These are phyloP conservation scores for Pipistrellus pipistrellus DNA, from an alignment of 2,797 vertebrate species.

Conservation along the genomic window DNA sequence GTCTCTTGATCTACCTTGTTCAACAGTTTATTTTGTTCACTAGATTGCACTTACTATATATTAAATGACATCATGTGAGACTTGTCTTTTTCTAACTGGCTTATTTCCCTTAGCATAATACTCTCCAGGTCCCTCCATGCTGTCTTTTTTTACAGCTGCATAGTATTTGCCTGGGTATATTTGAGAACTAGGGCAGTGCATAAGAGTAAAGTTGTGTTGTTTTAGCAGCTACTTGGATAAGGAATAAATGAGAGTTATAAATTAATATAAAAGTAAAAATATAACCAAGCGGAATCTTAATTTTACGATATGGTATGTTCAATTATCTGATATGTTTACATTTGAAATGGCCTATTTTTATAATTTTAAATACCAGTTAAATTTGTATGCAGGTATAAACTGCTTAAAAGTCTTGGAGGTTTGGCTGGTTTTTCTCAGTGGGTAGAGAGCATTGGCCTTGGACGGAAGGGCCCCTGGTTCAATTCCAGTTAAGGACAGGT, in stretches of 20 bases:
- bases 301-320: neutral
- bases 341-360: neutral
- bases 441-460: too few species aligned
- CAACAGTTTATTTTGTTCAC: neutral
- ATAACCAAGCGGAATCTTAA: neutral
- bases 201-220: neutral
- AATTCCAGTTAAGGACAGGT: too few species aligned
- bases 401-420: neutral
- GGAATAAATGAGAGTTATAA: neutral
- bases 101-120: too few species aligned
- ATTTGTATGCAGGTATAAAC: neutral
- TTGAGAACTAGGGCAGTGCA: too few species aligned
- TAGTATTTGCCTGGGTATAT: too few species aligned
- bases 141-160: too few species aligned
- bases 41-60: neutral
- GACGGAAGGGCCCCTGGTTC: too few species aligned
- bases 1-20: neutral
- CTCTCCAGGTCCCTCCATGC: too few species aligned
- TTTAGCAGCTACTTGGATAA: constrained; percentile 29
- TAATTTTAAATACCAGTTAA: neutral
- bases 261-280: constrained; percentile 3
- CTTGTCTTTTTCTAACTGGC: too few species aligned
- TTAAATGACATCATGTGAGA: too few species aligned
- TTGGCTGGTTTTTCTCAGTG: neutral
- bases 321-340: neutral